Percentiles rank a stretch among this genome's conserved stretches.
Conservation (phyloP, 2,888 invertebrate species). For the Eumerus sabulonum region DNA sequence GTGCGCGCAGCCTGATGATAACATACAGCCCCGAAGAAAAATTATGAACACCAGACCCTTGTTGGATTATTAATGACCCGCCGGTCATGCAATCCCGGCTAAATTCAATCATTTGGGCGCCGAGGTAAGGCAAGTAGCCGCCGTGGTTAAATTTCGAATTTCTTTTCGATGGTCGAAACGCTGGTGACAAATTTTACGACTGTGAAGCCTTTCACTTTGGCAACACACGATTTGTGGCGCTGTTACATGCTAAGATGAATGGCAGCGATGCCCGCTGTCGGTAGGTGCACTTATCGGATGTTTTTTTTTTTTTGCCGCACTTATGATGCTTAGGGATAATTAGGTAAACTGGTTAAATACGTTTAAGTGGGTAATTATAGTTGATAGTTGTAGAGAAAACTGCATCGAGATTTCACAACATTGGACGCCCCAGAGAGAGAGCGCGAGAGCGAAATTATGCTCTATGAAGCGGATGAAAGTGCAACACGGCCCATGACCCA, state of each 20-base stretch:
- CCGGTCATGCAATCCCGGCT: not conserved
- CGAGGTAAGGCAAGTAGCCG: not conserved
- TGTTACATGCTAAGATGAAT: no score
- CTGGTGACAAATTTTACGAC: slow-evolving; percentile 36
- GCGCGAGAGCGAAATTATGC: slow-evolving; percentile 8
- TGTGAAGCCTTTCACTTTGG: slow-evolving; percentile 58
- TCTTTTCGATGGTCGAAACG: slow-evolving; percentile 19
- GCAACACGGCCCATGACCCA: slow-evolving; percentile 36
- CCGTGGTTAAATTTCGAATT: not conserved
- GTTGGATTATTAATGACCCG: slow-evolving; percentile 27
- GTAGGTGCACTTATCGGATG: slow-evolving; percentile 21
- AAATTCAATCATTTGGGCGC: not conserved
- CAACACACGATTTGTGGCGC: slow-evolving; percentile 3
- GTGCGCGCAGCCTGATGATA: slow-evolving; percentile 26
- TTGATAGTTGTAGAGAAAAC: slow-evolving; percentile 28
- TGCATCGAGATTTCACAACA: slow-evolving; percentile 17
- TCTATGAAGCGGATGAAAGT: slow-evolving; percentile 17
- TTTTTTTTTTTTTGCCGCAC: slow-evolving; percentile 2
- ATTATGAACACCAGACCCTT: slow-evolving; percentile 6
- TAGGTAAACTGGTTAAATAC: slow-evolving; percentile 44
- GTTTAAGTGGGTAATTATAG: slow-evolving; percentile 23
- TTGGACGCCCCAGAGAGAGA: slow-evolving; percentile 10
- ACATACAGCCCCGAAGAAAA: slow-evolving; percentile 16
- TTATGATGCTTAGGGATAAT: slow-evolving; percentile 46
- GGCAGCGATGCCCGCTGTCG: not conserved